These are phyloP conservation scores for Bubalus kerabau DNA, from an alignment of 2,113 vertebrate genomes.

Conservation along the genomic window DNA sequence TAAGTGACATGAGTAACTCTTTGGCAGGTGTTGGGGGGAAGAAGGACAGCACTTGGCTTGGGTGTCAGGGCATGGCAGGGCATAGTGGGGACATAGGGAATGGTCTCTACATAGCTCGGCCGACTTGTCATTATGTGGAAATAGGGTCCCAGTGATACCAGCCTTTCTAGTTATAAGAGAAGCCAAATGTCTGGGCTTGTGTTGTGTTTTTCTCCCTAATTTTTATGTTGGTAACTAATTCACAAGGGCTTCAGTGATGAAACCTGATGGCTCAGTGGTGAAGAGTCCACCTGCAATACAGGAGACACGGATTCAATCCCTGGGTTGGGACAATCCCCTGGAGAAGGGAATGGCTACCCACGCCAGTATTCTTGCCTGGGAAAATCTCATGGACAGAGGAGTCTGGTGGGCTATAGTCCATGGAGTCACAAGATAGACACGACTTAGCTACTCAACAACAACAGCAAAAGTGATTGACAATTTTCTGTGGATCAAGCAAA, in stretches of 20 bases:
- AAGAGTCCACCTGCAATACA: background rate
- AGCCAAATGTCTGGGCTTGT: background rate
- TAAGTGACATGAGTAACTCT: background rate
- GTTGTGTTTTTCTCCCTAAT: background rate
- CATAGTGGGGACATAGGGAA: background rate
- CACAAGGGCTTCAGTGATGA: background rate
- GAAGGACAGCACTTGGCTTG: background rate
- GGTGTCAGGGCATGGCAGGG: background rate
- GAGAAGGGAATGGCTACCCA: background rate
- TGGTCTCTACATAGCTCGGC: background rate
- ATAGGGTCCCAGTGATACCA: background rate
- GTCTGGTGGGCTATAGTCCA: no score
- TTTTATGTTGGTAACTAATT: background rate
- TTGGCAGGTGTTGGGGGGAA: background rate
- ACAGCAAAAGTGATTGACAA: no score
- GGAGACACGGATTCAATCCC: background rate
- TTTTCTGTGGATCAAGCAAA: background rate
- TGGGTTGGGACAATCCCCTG: background rate
- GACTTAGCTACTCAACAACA: no score
- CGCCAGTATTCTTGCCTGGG: background rate
- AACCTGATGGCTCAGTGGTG: background rate
- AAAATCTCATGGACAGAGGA: background rate
- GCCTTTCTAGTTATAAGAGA: background rate
- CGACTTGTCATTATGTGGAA: background rate
- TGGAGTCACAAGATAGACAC: no score